Evolutionary conservation across 2,888 invertebrate genomes (phyloP).

Genomic region (Amorpha juglandis): DNA sequence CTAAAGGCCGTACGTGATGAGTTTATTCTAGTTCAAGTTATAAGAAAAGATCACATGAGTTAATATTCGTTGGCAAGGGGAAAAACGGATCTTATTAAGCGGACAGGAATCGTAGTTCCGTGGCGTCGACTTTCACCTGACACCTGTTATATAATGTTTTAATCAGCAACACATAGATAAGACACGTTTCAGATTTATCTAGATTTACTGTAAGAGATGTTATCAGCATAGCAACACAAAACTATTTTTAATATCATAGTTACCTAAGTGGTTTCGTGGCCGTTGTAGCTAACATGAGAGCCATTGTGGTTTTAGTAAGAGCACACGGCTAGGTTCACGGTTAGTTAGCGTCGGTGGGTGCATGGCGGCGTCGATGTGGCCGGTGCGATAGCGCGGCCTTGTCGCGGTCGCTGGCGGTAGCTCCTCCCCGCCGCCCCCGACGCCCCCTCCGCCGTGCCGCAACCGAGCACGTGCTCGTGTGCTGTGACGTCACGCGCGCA

Average conservation of each 20-base stretch:
- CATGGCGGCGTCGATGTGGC: slow-evolving; percentile 43
- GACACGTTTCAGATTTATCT: too few species aligned
- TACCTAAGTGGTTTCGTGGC: not conserved
- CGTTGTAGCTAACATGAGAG: not conserved
- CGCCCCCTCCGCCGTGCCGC: slow-evolving; percentile 39
- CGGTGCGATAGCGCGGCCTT: slow-evolving; percentile 63
- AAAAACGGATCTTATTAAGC: too few species aligned
- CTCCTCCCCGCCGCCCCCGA: not conserved
- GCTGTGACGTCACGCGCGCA: slow-evolving; percentile 70
- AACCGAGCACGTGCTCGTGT: slow-evolving; percentile 54
- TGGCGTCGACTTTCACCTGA: too few species aligned
- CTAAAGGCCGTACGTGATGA: too few species aligned
- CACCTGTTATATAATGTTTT: too few species aligned
- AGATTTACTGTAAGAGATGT: too few species aligned
- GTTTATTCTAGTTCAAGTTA: too few species aligned
- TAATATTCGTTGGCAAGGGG: too few species aligned
- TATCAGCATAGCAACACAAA: too few species aligned
- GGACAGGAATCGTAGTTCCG: too few species aligned
- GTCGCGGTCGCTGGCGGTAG: slow-evolving; percentile 50
- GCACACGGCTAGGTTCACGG: slow-evolving; percentile 42
- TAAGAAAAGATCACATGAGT: too few species aligned
- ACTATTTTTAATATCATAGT: not conserved
- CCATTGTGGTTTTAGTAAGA: slow-evolving; percentile 18
- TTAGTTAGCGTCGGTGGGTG: slow-evolving; percentile 45
- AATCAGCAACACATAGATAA: too few species aligned